Evolutionary conservation across 2,888 invertebrate species (phyloP), one percentile per base, ranked within the genome.

Genomic region (Hypomecis punctinalis): DNA sequence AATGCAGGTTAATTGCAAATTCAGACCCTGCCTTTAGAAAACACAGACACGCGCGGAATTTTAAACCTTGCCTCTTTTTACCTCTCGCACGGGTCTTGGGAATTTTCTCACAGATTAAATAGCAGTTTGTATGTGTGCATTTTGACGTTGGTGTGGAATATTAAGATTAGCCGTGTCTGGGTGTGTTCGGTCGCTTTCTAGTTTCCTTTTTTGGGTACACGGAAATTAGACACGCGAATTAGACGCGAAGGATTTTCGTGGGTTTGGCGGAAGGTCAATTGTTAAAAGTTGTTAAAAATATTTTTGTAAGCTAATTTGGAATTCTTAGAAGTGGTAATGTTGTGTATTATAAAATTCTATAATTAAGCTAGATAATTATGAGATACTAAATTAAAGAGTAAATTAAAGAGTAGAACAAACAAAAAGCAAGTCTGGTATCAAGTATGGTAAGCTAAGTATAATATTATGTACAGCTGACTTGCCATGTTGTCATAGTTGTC

Each of bases 1-100:
- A 88, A 89, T 87, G 80, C 83, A 73, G 84, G 85, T 87, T 89
- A 88, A 89, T 90, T 89, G 88, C 84, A 81, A 82, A 90, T 89
- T 89, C 89, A 86, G 80, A 83, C 83, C 83, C 78, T 73, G 77
- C 78, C 81, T 81, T 81, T 86, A 86, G 85, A 87, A 87, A 88
- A 84, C 84, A 67, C 60, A 77, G 70, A 81, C 83, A 75, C 67
- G 81, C 70, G 67, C 71, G 78, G 89, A 89, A 89, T 89, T 76
- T 83, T 79, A 88, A 89, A 70, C 74, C 69, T 68, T 46, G 53
- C 37, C 58, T 61, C 59, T 63, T 64, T 65, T 67, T 67, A 63
- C 65, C 63, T 61, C 54, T 61, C 60, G 62, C 59, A 6, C 36
- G 37, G 35, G 43, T 37, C 55, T 56, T 56, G 56, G 47, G 56